Percentiles rank a stretch among this genome's conserved stretches.
phyloP scores from a whole-genome alignment of 2,888 invertebrate species.

The Aporophyla nigra region DNA sequence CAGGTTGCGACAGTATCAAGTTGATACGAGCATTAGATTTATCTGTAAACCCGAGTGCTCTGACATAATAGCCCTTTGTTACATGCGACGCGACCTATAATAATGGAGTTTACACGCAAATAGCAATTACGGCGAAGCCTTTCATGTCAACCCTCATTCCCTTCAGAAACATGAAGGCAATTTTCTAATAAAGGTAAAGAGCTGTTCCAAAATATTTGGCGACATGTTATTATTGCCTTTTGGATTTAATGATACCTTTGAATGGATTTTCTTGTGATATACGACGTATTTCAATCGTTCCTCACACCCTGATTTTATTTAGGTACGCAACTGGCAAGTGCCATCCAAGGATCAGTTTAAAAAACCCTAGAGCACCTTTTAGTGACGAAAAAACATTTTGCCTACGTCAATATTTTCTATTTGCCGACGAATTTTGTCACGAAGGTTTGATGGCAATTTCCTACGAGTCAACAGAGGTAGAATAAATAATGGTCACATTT shows the following conservation, averaged over 20 bases:
- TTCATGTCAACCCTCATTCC: conserved; percentile 80
- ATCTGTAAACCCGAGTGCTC: conserved; percentile 59
- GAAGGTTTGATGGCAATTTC: conserved; percentile 70
- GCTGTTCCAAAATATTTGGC: conserved; percentile 71
- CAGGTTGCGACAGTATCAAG: conserved; percentile 61
- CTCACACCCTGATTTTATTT: conserved; percentile 3
- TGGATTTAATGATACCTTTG: conserved; percentile 26
- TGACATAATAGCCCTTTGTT: conserved; percentile 75
- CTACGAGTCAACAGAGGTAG: conserved; percentile 76
- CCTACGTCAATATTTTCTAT: conserved; percentile 77
- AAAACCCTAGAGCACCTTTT: conserved; percentile 46
- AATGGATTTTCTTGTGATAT: conserved; percentile 19
- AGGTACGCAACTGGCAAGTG: conserved; percentile 29
- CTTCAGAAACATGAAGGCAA: conserved; percentile 77
- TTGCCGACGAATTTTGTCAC: conserved; percentile 72
- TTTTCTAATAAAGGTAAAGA: conserved; percentile 79
- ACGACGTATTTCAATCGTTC: conserved; percentile 11
- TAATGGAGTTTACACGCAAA: conserved; percentile 81
- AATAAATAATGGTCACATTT: conserved; percentile 79
- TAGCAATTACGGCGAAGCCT: conserved; percentile 79
- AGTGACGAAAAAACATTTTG: conserved; percentile 66
- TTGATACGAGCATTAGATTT: conserved; percentile 63
- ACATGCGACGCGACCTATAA: conserved; percentile 70
- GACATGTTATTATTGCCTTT: conserved; percentile 60
- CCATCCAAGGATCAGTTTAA: conserved; percentile 10